phyloP scores from a whole-genome alignment of 2,797 vertebrate species.

The Oreortyx pictus region DNA sequence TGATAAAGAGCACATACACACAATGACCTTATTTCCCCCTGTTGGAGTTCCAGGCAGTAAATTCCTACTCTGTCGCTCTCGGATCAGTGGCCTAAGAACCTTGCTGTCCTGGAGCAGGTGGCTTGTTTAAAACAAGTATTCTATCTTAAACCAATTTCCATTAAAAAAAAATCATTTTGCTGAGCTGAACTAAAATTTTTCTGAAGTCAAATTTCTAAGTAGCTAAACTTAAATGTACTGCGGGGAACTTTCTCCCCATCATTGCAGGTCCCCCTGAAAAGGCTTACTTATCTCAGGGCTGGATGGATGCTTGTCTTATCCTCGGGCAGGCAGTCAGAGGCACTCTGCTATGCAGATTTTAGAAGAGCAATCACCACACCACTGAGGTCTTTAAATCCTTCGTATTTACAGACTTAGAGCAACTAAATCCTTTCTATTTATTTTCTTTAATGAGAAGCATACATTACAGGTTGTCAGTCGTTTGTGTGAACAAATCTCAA shows the following conservation, averaged over 20 bases:
- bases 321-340: background rate
- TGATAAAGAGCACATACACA: background rate
- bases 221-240: background rate
- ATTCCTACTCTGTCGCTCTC: background rate
- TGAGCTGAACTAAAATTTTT: background rate
- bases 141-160: background rate
- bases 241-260: background rate
- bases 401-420: background rate
- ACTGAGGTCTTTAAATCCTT: slow-evolving; percentile 26
- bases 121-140: background rate
- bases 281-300: slow-evolving; percentile 24
- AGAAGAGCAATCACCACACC: background rate
- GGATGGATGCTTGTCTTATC: background rate
- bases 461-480: background rate
- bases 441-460: slow-evolving; percentile 33
- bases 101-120: background rate
- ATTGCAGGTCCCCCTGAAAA: background rate
- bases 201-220: background rate
- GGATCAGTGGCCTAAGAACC: background rate
- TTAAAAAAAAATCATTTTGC: background rate
- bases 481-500: background rate
- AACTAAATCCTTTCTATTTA: slow-evolving; percentile 38
- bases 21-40: slow-evolving; percentile 11
- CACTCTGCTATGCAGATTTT: slow-evolving; percentile 16
- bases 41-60: background rate